phyloP scores from a whole-genome alignment of 2,113 vertebrate species.

The Semnornis frantzii region DNA sequence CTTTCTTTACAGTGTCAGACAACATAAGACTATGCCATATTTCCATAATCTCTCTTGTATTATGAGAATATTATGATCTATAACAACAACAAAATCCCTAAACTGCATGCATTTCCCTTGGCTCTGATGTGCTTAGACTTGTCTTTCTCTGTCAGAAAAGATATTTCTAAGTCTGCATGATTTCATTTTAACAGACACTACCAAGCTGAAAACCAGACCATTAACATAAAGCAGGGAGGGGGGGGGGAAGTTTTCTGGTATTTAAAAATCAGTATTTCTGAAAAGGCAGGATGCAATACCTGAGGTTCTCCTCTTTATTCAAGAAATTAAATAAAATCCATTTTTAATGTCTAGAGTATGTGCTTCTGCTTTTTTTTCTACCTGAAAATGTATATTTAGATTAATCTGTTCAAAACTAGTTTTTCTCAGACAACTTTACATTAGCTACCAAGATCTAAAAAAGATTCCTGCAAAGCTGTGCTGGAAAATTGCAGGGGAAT shows the following conservation, averaged over 20 bases:
- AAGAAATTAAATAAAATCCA: not conserved
- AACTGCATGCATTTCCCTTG: not conserved
- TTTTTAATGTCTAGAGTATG: not conserved
- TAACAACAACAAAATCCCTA: slow-evolving; percentile 44
- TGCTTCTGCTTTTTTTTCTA: not conserved
- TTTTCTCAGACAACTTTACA: slow-evolving; percentile 21
- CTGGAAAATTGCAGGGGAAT: not conserved
- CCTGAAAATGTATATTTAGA: not conserved
- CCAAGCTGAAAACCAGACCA: slow-evolving; percentile 15
- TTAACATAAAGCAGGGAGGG: not conserved
- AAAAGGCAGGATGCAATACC: not conserved
- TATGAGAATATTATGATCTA: slow-evolving; percentile 37
- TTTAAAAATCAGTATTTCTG: not conserved
- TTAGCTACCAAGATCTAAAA: not conserved
- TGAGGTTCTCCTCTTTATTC: not conserved
- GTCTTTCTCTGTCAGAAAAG: slow-evolving; percentile 8
- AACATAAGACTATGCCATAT: slow-evolving; percentile 38
- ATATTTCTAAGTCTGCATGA: not conserved
- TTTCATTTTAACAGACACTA: not conserved
- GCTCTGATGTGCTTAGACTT: not conserved
- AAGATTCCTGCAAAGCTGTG: not conserved
- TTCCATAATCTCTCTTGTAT: slow-evolving; percentile 43
- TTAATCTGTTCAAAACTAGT: not conserved
- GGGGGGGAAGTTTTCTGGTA: not conserved
- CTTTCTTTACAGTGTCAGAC: slow-evolving; percentile 48